Evolutionary conservation across 2,888 invertebrate genomes (phyloP).

Genomic region (Drosophila anomelani): DNA sequence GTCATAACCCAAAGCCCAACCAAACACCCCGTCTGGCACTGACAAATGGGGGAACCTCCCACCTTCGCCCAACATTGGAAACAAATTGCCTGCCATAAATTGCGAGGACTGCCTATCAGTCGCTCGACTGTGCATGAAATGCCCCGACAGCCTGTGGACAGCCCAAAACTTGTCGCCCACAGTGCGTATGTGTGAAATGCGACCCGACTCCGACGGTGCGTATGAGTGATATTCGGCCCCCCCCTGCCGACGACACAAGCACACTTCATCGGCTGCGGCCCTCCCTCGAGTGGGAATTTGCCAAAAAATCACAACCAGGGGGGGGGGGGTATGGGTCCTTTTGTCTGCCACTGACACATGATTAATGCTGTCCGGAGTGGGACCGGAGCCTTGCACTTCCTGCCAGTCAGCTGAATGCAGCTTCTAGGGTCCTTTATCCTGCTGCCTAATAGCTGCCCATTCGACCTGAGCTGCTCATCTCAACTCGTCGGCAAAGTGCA

Average conservation of each 20-base stretch:
- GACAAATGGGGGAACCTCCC: slow-evolving; percentile 42
- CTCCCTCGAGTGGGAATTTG: slow-evolving; percentile 67
- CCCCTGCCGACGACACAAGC: slow-evolving; percentile 5
- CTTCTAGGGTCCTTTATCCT: slow-evolving; percentile 56
- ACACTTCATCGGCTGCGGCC: slow-evolving; percentile 57
- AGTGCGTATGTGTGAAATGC: slow-evolving; percentile 20
- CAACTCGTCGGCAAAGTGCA: slow-evolving; percentile 10
- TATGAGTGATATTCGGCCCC: slow-evolving; percentile 22
- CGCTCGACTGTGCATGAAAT: slow-evolving; percentile 67
- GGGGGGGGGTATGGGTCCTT: slow-evolving; percentile 10
- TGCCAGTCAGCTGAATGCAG: slow-evolving; percentile 49
- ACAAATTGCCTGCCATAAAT: slow-evolving; percentile 78
- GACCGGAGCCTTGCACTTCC: slow-evolving; percentile 32
- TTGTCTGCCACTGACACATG: slow-evolving; percentile 53
- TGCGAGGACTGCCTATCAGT: slow-evolving; percentile 67
- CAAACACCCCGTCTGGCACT: slow-evolving; percentile 38
- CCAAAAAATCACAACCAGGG: slow-evolving; percentile 65
- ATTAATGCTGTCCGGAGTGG: slow-evolving; percentile 56
- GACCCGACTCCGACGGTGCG: slow-evolving; percentile 12
- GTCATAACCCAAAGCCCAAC: slow-evolving; percentile 61
- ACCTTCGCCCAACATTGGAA: slow-evolving; percentile 19
- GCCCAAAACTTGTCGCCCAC: slow-evolving; percentile 61
- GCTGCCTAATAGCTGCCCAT: slow-evolving; percentile 31
- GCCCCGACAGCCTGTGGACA: slow-evolving; percentile 74
- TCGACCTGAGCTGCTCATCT: slow-evolving; percentile 28